Percentiles rank a stretch among this genome's conserved stretches.
Conservation (phyloP, 1,140 invertebrate genomes). For the Thaumatotibia leucotreta region DNA sequence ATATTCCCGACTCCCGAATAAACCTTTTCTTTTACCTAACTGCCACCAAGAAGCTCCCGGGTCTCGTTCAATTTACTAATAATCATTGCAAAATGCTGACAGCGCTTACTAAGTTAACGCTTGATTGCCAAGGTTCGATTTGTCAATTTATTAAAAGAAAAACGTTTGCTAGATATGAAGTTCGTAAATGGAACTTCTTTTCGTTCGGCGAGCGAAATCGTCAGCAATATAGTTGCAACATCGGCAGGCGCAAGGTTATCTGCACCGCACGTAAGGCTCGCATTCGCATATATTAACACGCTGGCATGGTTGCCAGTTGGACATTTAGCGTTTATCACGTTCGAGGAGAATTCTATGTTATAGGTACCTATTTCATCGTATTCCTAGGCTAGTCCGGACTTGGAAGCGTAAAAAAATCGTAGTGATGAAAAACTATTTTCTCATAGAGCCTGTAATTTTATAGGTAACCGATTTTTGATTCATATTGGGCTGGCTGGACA, state of each 20-base stretch:
- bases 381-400: background rate
- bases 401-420: background rate
- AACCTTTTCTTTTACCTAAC: background rate
- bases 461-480: no score
- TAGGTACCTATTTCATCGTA: background rate
- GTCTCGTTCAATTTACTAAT: background rate
- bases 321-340: constrained; percentile 3
- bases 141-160: background rate
- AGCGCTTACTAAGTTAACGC: background rate
- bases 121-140: background rate
- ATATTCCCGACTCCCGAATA: background rate
- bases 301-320: background rate
- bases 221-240: constrained; percentile 3
- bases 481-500: no score
- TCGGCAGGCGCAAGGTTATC: background rate
- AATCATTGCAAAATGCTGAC: constrained; percentile 35
- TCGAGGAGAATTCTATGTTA: background rate
- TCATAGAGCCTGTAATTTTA: no score
- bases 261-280: background rate
- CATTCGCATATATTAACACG: background rate
- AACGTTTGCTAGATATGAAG: background rate
- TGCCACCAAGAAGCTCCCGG: background rate
- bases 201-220: background rate
- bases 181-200: background rate
- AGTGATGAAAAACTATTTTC: no score